A percentile compares a stretch with the other conserved stretches of the same genome.
Conservation (phyloP, 2,888 invertebrate species). For the Tachina lurida region DNA sequence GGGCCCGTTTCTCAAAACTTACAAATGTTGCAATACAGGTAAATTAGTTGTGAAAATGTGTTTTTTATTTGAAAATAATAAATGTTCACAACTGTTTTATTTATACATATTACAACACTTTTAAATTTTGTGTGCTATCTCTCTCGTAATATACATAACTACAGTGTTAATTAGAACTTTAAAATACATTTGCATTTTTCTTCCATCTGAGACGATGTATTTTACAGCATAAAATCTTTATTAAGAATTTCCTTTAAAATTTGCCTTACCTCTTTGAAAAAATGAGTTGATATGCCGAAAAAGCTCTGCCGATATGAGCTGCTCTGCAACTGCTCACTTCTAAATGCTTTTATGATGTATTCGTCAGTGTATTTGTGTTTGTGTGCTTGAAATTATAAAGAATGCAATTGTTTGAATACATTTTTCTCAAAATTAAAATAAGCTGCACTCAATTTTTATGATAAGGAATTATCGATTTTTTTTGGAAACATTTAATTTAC, state of each 20-base stretch:
- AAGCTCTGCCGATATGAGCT: constrained; percentile 24
- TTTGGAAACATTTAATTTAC: constrained; percentile 17
- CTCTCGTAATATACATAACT: no score
- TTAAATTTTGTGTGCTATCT: no score
- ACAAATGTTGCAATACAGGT: no score
- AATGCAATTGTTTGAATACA: constrained; percentile 64
- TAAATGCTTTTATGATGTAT: constrained; percentile 12
- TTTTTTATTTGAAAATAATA: no score
- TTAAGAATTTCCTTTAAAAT: not conserved
- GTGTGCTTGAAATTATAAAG: constrained; percentile 56
- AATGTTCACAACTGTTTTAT: no score
- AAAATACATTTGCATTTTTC: no score
- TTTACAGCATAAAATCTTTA: not conserved
- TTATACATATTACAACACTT: no score
- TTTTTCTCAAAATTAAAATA: constrained; percentile 51
- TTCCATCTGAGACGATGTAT: no score
- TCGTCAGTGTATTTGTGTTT: constrained; percentile 10
- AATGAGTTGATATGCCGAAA: constrained; percentile 3
- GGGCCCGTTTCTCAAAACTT: no score
- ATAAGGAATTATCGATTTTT: constrained; percentile 66
- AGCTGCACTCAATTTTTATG: constrained; percentile 53
- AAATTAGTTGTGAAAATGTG: no score
- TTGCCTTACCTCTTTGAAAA: not conserved
- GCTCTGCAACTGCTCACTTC: constrained; percentile 42
- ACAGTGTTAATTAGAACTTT: no score